phyloP scores from a whole-genome alignment of 2,113 vertebrate genomes.

The Podarcis raffonei region DNA sequence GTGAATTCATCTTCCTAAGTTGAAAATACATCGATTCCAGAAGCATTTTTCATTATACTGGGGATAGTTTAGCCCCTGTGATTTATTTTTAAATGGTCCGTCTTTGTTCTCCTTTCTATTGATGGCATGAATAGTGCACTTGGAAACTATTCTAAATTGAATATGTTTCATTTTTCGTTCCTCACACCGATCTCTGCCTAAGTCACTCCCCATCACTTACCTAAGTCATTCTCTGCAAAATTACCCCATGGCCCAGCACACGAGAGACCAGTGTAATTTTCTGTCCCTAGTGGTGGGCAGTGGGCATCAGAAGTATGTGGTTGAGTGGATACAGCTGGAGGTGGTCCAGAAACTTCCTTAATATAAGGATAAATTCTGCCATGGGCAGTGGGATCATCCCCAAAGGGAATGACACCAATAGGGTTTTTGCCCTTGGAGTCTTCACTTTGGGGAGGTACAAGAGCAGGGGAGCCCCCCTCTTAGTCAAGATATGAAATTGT shows the following conservation, averaged over 20 bases:
- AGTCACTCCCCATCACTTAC: not conserved
- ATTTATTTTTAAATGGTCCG: not conserved
- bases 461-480: too few species aligned
- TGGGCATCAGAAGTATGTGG: not conserved
- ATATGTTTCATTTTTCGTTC: not conserved
- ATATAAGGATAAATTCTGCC: too few species aligned
- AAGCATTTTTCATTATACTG: not conserved
- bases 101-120: not conserved
- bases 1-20: not conserved
- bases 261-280: not conserved
- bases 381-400: too few species aligned
- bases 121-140: not conserved
- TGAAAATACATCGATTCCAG: not conserved
- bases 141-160: not conserved
- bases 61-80: not conserved
- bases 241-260: not conserved
- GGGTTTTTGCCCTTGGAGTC: too few species aligned
- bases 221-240: not conserved
- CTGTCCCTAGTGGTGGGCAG: not conserved
- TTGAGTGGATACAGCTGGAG: too few species aligned
- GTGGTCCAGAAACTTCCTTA: too few species aligned
- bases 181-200: not conserved
- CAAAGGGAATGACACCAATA: too few species aligned
- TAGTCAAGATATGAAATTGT: too few species aligned
- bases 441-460: too few species aligned